Percentiles rank a stretch among this genome's conserved stretches.
phyloP scores from a whole-genome alignment of 1,140 invertebrate species.

The Chrysomallon squamiferum region DNA sequence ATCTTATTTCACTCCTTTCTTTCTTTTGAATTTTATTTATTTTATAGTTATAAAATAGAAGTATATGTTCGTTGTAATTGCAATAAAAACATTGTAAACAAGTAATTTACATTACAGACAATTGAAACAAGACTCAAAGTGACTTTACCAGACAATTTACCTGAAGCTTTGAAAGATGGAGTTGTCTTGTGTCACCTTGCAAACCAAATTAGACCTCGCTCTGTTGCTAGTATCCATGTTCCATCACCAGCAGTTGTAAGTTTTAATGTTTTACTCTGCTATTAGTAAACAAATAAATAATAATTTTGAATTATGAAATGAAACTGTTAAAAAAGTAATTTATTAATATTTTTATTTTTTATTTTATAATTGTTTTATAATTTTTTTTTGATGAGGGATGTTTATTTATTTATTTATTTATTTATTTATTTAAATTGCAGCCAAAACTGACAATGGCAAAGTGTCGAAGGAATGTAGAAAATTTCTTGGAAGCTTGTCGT shows the following conservation, averaged over 20 bases:
- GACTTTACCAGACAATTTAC: slow-evolving; percentile 83
- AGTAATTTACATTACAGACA: too few species aligned
- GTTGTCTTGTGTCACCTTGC: slow-evolving; percentile 93
- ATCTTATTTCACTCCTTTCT: too few species aligned
- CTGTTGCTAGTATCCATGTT: slow-evolving; percentile 92
- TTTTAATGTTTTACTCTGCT: slow-evolving; percentile 18
- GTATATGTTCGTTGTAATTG: too few species aligned
- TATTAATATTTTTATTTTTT: too few species aligned
- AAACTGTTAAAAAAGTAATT: too few species aligned
- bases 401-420: slow-evolving; percentile 1
- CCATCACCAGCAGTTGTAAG: slow-evolving; percentile 91
- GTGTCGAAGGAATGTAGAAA: slow-evolving; percentile 92
- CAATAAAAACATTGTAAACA: too few species aligned
- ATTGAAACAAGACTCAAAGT: slow-evolving; percentile 90
- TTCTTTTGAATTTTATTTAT: too few species aligned
- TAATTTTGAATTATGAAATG: too few species aligned
- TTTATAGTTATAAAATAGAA: too few species aligned
- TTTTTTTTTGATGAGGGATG: too few species aligned
- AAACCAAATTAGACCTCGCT: slow-evolving; percentile 86
- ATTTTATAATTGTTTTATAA: too few species aligned
- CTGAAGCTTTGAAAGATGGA: slow-evolving; percentile 86
- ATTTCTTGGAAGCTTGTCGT: slow-evolving; percentile 92
- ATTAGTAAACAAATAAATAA: not conserved
- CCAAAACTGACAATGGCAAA: slow-evolving; percentile 92
- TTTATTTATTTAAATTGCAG: slow-evolving; percentile 67